Evolutionary conservation across 2,797 vertebrate species (phyloP).

Genomic region (Emys orbicularis): DNA sequence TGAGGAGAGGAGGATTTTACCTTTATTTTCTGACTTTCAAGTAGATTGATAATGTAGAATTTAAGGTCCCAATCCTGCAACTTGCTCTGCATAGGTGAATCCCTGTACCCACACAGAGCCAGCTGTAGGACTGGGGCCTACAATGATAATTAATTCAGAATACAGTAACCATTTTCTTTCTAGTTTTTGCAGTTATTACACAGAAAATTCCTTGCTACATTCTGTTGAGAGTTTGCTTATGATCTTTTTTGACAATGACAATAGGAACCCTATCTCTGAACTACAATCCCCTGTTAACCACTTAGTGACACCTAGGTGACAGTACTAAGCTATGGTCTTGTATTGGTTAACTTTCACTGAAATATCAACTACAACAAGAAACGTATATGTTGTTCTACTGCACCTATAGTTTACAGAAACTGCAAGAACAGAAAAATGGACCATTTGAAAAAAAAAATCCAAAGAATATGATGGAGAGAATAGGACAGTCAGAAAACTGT

Average conservation of each 20-base stretch:
- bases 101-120: rapidly evolving
- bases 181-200: neutral
- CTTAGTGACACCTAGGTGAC: neutral
- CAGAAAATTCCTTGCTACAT: neutral
- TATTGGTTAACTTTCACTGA: neutral
- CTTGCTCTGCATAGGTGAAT: rapidly evolving
- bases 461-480: neutral
- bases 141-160: neutral
- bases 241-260: neutral
- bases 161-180: neutral
- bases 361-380: neutral
- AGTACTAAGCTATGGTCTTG: neutral
- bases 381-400: neutral
- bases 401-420: neutral
- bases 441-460: neutral
- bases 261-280: neutral
- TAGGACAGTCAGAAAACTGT: neutral
- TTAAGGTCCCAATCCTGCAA: neutral
- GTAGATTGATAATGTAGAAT: rapidly evolving
- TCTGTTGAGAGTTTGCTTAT: neutral
- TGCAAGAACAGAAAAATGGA: neutral
- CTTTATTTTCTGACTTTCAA: neutral
- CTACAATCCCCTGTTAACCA: neutral
- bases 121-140: rapidly evolving
- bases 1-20: neutral